Base-by-base conservation (phyloP, 2,888 invertebrate genomes). In the Hesperia comma region DNA sequence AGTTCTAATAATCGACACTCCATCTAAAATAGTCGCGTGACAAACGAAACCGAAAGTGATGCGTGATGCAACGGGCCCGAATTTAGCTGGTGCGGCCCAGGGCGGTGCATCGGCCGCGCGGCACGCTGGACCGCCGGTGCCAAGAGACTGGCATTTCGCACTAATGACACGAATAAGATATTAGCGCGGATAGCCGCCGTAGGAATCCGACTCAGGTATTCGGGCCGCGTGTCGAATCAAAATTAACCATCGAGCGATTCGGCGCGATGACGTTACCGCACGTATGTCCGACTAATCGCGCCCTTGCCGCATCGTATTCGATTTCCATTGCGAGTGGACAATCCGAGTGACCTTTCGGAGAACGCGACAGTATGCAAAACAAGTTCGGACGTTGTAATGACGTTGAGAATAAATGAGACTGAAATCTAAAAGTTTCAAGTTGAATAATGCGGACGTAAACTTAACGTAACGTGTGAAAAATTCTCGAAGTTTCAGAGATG, bases 141-240 rank as follows among this genome's bases (percentile, higher is more conserved):
- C 92, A 92, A 92, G 82, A 86, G 80, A 85, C 84, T 92, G 92
- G 89, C 92, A 92, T 92, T 92, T 92, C 85, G 90, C 90, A 83
- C 91, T 88, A 90, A 90, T 90, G 92, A 91, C 92, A 91, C 90
- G 85, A 90, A 91, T 91, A 89, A 91, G 91, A 92, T 90, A 92
- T 91, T 89, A 88, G 87, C 87, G 84, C 86, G 85, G 87, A 90
- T 89, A 88, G 85, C 79, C 79, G 78, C 80, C 79, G 76, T 77
- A 60, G 80, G 82, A 78, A 80, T 81, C 77, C 79, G 69, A 77
- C 78, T 77, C 77, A 77, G 81, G 84, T 86, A 88, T 88, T 86
- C 84, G 80, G 85, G 84, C 74, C 87, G 79, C 83, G 79, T 75
- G 82, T 82, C 81, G 79, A 80, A 83, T 84, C 83, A 74, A 81